Evolutionary conservation across 2,888 invertebrate genomes (phyloP).

Genomic region (Aleiodes alternator): DNA sequence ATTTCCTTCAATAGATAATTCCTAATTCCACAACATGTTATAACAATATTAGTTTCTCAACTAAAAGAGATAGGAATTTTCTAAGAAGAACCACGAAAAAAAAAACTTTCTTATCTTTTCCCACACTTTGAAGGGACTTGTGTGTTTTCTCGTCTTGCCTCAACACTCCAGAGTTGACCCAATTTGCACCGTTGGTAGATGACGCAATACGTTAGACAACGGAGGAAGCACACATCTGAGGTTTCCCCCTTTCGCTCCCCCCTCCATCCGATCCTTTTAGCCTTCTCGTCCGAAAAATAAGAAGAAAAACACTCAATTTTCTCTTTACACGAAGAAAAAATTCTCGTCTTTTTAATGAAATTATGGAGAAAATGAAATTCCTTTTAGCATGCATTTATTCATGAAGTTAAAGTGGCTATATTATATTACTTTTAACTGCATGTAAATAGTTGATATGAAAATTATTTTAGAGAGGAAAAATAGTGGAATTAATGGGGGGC

Average conservation of each 20-base stretch:
- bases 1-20: too few species aligned
- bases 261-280: not conserved
- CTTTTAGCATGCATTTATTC: constrained; percentile 15
- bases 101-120: constrained; percentile 17
- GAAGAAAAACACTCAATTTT: not conserved
- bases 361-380: too few species aligned
- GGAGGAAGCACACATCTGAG: constrained; percentile 15
- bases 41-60: not conserved
- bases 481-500: too few species aligned
- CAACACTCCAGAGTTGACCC: constrained; percentile 26
- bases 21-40: not conserved
- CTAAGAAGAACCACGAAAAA: not conserved
- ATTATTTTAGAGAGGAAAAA: too few species aligned
- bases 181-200: constrained; percentile 5
- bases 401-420: not conserved
- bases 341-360: too few species aligned
- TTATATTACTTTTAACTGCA: not conserved
- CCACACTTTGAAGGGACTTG: constrained; percentile 13
- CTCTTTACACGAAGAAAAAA: not conserved
- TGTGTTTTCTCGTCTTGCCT: not conserved
- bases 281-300: not conserved
- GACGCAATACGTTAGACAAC: constrained; percentile 16
- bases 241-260: not conserved
- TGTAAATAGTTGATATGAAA: constrained; percentile 2
- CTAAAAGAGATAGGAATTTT: not conserved